Base-by-base conservation (phyloP, 1,140 invertebrate genomes). In the Wasmannia auropunctata region DNA sequence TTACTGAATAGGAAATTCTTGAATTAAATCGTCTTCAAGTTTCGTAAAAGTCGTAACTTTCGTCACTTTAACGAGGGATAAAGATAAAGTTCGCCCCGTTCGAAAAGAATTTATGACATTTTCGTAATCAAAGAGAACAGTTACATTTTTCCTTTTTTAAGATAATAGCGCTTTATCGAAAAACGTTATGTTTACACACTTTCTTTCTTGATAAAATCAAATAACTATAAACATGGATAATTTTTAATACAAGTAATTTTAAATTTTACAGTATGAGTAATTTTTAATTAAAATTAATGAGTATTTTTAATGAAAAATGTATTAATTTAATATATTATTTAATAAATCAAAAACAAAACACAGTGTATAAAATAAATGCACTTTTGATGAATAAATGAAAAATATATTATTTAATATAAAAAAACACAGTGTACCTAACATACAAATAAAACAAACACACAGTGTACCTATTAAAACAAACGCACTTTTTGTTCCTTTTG, bases 21-120 rank as follows among this genome's bases (percentile, higher is more conserved):
- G 87, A 92, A 92, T 92, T 88, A 91, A 91, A 91, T 92, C 86
- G 87, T 90, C 86, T 87, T 92, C 74, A 34, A 43, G 28, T 58
- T 75, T 58, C 25, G 19, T 28, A 22, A 22, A 37, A 49, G 14
- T 49, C 37, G 34, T 40, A 25, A 14, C n/a, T 86, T 87, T 70
- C 37, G 43, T 86, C 49, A 43, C 34, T 58, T 40, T 74, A 74
- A 87, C 37, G 49, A 70, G 22, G 69, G 34, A 37, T 11, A 16
- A 40, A 79, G n/a, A 69, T 28, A 46, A 76, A 54, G 25, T 63
- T 14, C 22, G 51, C 5, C 22, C 16, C 28, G n/a, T n/a, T 22
- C 46, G 65, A 75, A 75, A 65, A 65, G 4, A 65, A 25, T 62
- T 77, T 22, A 56, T 10, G 25, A 8, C 22, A 11, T 67, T 62